Percentiles rank a stretch among this genome's conserved stretches.
Conservation (phyloP, 2,797 vertebrate species). For the Somateria mollissima region DNA sequence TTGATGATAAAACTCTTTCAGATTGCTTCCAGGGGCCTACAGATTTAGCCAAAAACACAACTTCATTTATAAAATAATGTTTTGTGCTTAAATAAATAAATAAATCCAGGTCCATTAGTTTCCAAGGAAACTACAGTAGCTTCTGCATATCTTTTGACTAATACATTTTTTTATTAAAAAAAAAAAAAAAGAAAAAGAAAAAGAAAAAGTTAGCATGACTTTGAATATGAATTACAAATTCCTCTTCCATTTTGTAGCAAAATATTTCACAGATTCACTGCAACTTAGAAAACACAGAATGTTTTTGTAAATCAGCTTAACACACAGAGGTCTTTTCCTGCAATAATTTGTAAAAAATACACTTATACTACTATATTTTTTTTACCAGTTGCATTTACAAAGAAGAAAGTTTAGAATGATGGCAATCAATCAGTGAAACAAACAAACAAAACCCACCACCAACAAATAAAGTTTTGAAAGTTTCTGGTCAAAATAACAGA, state of each 20-base stretch:
- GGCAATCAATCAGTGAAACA: background rate
- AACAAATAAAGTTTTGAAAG: background rate
- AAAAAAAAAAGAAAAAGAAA: background rate
- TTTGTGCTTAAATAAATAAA: background rate
- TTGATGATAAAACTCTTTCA: background rate
- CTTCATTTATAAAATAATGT: slow-evolving; percentile 17
- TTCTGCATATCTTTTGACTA: slow-evolving; percentile 14
- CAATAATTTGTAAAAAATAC: slow-evolving; percentile 18
- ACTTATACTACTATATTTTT: background rate
- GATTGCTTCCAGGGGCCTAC: background rate
- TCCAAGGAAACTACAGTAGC: slow-evolving; percentile 50
- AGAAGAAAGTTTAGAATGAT: background rate
- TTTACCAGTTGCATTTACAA: background rate
- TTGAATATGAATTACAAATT: slow-evolving; percentile 22
- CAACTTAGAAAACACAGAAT: background rate
- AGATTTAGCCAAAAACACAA: background rate
- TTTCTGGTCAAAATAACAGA: background rate
- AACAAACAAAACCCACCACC: no score
- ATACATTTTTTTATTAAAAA: no score
- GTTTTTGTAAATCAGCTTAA: background rate
- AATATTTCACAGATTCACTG: background rate
- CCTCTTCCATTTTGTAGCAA: slow-evolving; percentile 1
- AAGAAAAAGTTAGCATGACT: slow-evolving; percentile 25
- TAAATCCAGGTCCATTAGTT: slow-evolving; percentile 27
- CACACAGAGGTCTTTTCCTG: background rate